Evolutionary conservation across 2,113 vertebrate species (phyloP), one percentile per base, ranked within the genome.

Genomic region (Dissostichus mawsoni): DNA sequence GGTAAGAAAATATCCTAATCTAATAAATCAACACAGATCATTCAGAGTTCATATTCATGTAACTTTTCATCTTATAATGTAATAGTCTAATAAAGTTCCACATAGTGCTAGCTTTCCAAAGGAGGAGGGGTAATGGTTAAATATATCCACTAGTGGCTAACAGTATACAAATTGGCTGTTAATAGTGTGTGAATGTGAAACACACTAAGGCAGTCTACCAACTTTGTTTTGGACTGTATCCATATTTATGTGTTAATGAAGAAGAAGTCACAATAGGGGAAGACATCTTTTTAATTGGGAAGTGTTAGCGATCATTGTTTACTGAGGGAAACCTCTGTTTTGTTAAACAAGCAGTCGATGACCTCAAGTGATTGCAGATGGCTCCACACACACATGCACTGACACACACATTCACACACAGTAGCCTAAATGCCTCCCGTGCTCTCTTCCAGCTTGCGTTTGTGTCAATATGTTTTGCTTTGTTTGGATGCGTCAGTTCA

Each of bases 381-480:
- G 71, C 66, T 55, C 63, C 66, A 52, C 65, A 64, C 69, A 41
- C 6, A 56, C 52, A 83, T 59, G 56, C 70, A 62, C 17, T 20
- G 25, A 73, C 68, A 76, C 45, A 65, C 44, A 53, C 10, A 18
- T 55, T 36, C 36, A 53, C 45, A 69, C 61, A 52, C 78, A 74
- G 44, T n/a, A 23, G 72, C 58, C 76, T 11, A 47, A 57, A 69
- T 64, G n/a, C 44, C 45, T 77, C 69, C 45, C 12, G 41, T 59
- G 41, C 69, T 71, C 78, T 81, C 80, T 44, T 65, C 75, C 75
- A 75, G 72, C 62, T 9, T 85, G 78, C 64, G 57, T 90, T 80
- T 90, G 78, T 86, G 91, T 89, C 87, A 90, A 80, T 88, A 86
- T 89, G 86, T 92, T 92, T 92, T 92, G 88, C 90, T 91, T 84